phyloP scores from a whole-genome alignment of 2,113 vertebrate species.

The Labeo rohita region DNA sequence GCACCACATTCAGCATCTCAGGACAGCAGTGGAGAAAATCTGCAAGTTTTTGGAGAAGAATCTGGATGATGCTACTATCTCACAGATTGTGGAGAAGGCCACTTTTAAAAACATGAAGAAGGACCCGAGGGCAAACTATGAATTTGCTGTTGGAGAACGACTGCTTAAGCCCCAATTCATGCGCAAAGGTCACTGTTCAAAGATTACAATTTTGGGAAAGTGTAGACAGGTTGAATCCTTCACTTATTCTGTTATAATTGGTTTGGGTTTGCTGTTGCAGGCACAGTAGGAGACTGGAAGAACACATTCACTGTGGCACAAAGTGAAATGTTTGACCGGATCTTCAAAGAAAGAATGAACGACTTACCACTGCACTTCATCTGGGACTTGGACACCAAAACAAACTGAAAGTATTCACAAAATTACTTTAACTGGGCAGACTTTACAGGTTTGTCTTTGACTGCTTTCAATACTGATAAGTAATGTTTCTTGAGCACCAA shows the following conservation, averaged over 20 bases:
- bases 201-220: background rate
- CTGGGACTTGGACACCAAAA: conserved; percentile 59
- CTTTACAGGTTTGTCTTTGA: too few species aligned
- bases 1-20: conserved; percentile 62
- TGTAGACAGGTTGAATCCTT: background rate
- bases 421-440: background rate
- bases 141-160: conserved; percentile 57
- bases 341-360: conserved; percentile 64
- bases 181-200: conserved; percentile 65
- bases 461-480: too few species aligned
- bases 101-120: conserved; percentile 72
- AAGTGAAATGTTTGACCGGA: conserved; percentile 64
- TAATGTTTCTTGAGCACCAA: too few species aligned
- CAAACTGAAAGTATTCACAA: background rate
- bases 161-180: conserved; percentile 64
- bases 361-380: conserved; percentile 60
- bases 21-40: conserved; percentile 62
- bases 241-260: background rate
- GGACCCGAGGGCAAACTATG: conserved; percentile 71
- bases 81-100: conserved; percentile 64
- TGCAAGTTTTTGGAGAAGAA: conserved; percentile 68
- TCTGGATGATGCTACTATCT: conserved; percentile 60
- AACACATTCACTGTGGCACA: conserved; percentile 67
- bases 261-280: conserved; percentile 53
- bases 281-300: conserved; percentile 71